Evolutionary conservation across 1,140 invertebrate genomes (phyloP).

Genomic region (Calosoma granatense): DNA sequence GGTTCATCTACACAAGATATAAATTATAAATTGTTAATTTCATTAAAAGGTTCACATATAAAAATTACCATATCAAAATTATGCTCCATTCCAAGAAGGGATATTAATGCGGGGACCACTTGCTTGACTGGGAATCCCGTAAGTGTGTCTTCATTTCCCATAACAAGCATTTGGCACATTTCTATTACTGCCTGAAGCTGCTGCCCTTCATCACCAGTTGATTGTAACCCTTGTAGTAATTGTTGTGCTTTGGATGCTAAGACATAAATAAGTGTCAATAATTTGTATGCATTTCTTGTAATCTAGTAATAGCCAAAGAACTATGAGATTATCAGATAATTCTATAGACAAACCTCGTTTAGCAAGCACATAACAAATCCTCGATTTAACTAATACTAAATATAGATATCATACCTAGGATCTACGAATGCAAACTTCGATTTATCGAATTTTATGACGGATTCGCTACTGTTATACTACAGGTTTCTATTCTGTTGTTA

Average conservation of each 20-base stretch:
- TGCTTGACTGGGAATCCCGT: conserved; percentile 97
- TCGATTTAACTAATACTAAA: too few species aligned
- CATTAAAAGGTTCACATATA: neutral
- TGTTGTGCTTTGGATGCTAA: conserved; percentile 88
- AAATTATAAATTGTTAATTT: conserved; percentile 6
- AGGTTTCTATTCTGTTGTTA: too few species aligned
- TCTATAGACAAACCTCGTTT: neutral
- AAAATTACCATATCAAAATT: conserved; percentile 90
- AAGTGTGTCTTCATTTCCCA: conserved; percentile 98
- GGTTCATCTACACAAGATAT: conserved; percentile 73
- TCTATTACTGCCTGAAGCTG: conserved; percentile 96
- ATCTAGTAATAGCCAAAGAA: too few species aligned
- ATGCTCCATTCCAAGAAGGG: conserved; percentile 81
- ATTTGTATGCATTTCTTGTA: too few species aligned
- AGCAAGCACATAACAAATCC: neutral
- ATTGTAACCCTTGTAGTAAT: conserved; percentile 84
- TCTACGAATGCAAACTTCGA: too few species aligned
- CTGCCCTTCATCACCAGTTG: conserved; percentile 89
- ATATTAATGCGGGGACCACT: conserved; percentile 90
- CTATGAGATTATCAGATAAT: neutral
- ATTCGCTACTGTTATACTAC: too few species aligned
- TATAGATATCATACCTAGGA: too few species aligned
- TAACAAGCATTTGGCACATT: conserved; percentile 97
- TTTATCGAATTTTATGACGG: too few species aligned
- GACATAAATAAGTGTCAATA: conserved; percentile 30